Percentiles rank a stretch among this genome's conserved stretches.
phyloP scores from a whole-genome alignment of 92 coral and sea anemone genomes.

The Hydrozoanthus gracilis region DNA sequence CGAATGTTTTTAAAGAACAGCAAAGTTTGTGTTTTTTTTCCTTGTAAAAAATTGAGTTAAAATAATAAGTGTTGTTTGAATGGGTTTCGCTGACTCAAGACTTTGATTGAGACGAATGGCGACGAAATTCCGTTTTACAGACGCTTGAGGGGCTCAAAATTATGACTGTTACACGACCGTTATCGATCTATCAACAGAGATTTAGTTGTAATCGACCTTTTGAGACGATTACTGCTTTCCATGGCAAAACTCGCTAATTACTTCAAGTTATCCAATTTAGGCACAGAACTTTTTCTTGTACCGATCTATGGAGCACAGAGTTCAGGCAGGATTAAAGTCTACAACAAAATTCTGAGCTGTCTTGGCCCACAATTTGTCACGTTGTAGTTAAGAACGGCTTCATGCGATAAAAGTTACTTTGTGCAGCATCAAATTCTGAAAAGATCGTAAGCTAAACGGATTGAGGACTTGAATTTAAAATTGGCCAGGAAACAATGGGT shows the following conservation, averaged over 20 bases:
- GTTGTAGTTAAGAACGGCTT: not conserved
- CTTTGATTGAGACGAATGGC: slow-evolving; percentile 22
- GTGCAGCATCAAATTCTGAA: slow-evolving; percentile 15
- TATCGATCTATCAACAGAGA: slow-evolving; percentile 39
- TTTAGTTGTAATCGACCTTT: slow-evolving; percentile 39
- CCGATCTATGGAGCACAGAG: not conserved
- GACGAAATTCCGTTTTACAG: slow-evolving; percentile 36
- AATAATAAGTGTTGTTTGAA: too few species aligned
- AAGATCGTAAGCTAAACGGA: not conserved
- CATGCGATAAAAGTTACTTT: too few species aligned
- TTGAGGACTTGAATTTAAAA: slow-evolving; percentile 56
- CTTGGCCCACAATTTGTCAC: not conserved
- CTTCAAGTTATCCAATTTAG: slow-evolving; percentile 30
- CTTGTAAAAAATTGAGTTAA: not conserved
- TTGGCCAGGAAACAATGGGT: slow-evolving; percentile 70
- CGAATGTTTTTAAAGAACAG: not conserved
- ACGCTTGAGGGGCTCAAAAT: slow-evolving; percentile 15
- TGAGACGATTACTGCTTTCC: slow-evolving; percentile 17
- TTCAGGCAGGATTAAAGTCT: too few species aligned
- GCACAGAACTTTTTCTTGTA: not conserved
- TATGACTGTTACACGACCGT: slow-evolving; percentile 14
- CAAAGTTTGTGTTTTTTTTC: too few species aligned
- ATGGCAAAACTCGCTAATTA: not conserved
- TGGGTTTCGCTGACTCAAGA: slow-evolving; percentile 23
- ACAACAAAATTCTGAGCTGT: not conserved